Base-by-base conservation (phyloP, 2,797 vertebrate genomes). In the Hydrophis major region DNA sequence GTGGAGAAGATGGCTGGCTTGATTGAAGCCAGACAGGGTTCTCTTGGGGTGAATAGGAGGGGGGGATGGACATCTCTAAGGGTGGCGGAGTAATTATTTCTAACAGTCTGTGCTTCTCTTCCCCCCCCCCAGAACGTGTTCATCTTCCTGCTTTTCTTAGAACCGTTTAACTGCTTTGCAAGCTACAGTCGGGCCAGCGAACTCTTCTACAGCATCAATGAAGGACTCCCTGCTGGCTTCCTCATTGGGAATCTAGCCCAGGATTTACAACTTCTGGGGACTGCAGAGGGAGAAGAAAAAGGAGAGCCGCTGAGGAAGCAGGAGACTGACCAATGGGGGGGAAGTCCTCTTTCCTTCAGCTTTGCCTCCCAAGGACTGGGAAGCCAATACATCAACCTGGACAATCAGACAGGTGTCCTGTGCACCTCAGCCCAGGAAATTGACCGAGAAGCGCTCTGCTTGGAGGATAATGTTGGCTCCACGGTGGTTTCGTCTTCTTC, bases 201-300 rank as follows among this genome's bases (percentile, higher is more conserved):
- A 98, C 98, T 99, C 94, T 97, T 99, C 97, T 99, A 99, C 98
- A 99, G 98, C 95, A 98, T 99, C 97, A 99, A 98, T 66, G 99
- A 99, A 97, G 99, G 99, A 95, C 98, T 99, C 96, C 98, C 99
- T 0, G 97, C 97, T 0, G 99, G 98, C 2, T 98, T 98, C 95
- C 98, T 99, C 90, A 99, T 99, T 8, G 99, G 99, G 92, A 98
- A 98, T 96, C 97, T 99, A 94, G 98, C 98, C 63, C 96, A 96
- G 94, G 99, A 99, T 97, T 98, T 99, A 97, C 97, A 97, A 95
- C 98, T 99, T 95, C 98, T 98, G 95, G 37, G 98, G 89, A 93
- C 95, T 2, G 96, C 97, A 87, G 97, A 97, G 95, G 96, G 97
- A 98, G 98, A 98, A 98, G 97, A 97, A 97, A 91, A 97, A 96